Evolutionary conservation across 2,888 invertebrate genomes (phyloP), one percentile per base, ranked within the genome.

Genomic region (Thymelicus sylvestris): DNA sequence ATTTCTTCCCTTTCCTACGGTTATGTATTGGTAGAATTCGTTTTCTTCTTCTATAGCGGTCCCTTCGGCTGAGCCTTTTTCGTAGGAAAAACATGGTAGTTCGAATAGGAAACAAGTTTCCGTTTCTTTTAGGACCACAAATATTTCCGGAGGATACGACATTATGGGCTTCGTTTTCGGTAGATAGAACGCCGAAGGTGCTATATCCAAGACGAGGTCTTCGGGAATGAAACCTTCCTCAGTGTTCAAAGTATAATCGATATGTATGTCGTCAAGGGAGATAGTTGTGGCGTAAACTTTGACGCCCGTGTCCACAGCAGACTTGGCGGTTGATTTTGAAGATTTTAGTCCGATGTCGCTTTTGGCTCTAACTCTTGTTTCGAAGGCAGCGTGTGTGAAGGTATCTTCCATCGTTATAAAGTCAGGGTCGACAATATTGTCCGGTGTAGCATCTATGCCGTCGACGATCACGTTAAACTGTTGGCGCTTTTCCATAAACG

Each of bases 51-150:
- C 95, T 0, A 96, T 94, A 0, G 76, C 75, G 48, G 83, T 85
- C 0, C 95, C 96, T 80, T 96, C 96, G 0, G 93, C 83, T 0
- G 95, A 94, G 41, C 94, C 95, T 78, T 94, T 94, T 52, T 95
- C 94, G 6, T 91, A 96, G 0, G 96, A 96, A 71, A 93, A 91
- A 77, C 95, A 95, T 0, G 95, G 95, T 74, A 96, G 84, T 75
- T 96, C 96, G 75, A 95, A 95, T 7, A 97, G 82, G 69, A 95
- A 94, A 55, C 90, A 81, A 0, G 96, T 96, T 60, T 95, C 94
- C 0, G 96, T 96, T 89, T 97, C 97, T 72, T 91, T 95, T 1
- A 97, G 87, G n/a, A 91, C 88, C 6, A 97, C 86, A 75, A 94
- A 94, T 44, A 96, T 94, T 79, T 95, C 94, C 2, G 94, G 88